A percentile compares a stretch with the other conserved stretches of the same genome.
Conservation (phyloP, 2,888 invertebrate genomes). For the Embidobia sp. region DNA sequence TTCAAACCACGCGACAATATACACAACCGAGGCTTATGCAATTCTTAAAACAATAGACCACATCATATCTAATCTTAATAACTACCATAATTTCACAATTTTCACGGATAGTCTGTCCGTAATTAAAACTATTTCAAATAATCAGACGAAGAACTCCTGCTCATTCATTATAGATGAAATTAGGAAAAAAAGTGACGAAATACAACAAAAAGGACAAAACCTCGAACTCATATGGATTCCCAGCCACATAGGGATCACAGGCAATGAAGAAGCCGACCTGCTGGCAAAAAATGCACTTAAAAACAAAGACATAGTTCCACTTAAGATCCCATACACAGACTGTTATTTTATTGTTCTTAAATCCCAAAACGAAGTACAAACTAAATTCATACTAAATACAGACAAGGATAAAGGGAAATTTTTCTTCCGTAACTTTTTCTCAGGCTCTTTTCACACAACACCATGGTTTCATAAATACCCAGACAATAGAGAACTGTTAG, state of each 20-base stretch:
- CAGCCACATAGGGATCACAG: not conserved
- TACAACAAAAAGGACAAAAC: too few species aligned
- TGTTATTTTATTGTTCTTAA: not conserved
- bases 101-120: constrained; percentile 12
- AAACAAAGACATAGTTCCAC: not conserved
- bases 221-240: constrained; percentile 5
- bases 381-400: not conserved
- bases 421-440: not conserved
- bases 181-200: too few species aligned
- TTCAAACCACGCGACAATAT: not conserved
- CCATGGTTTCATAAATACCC: too few species aligned
- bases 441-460: too few species aligned
- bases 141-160: too few species aligned
- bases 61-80: too few species aligned
- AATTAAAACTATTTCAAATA: too few species aligned
- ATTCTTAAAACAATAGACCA: too few species aligned
- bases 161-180: too few species aligned
- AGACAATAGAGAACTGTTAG: too few species aligned
- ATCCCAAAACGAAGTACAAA: not conserved
- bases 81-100: not conserved
- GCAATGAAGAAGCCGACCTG: constrained; percentile 3
- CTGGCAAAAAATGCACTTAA: not conserved
- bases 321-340: not conserved
- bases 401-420: not conserved
- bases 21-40: not conserved